These are phyloP conservation scores for Austrolebias charrua DNA, from an alignment of 2,797 vertebrate genomes.

Conservation along the genomic window DNA sequence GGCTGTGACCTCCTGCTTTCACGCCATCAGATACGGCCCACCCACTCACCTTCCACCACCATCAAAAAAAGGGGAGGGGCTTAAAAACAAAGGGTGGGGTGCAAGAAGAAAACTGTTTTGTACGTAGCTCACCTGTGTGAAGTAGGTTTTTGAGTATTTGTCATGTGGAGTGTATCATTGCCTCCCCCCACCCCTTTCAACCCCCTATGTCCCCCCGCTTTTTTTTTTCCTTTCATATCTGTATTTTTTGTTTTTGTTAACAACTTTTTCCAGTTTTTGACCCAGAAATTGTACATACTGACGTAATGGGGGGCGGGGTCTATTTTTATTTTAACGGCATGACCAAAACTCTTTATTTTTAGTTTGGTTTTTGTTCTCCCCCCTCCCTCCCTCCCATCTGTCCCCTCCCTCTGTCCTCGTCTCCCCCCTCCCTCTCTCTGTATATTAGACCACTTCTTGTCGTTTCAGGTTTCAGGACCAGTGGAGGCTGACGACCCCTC, in stretches of 20 bases:
- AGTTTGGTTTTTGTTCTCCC: constrained; percentile 42
- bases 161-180: constrained; percentile 68
- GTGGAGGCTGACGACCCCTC: constrained; percentile 87
- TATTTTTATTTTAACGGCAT: constrained; percentile 42
- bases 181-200: constrained; percentile 27
- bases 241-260: constrained; percentile 3
- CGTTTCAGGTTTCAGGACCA: constrained; percentile 90
- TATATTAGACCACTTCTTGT: constrained; percentile 89
- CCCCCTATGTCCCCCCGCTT: neutral
- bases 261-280: constrained; percentile 31
- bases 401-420: constrained; percentile 52
- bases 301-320: constrained; percentile 1
- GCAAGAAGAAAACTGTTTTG: neutral
- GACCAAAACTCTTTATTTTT: constrained; percentile 50
- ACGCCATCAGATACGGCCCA: constrained; percentile 74
- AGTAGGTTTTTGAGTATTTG: constrained; percentile 54
- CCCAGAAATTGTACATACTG: constrained; percentile 36
- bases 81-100: constrained; percentile 14
- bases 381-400: constrained; percentile 27
- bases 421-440: constrained; percentile 71
- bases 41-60: constrained; percentile 66
- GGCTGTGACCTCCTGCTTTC: constrained; percentile 80
- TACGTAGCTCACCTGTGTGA: constrained; percentile 65
- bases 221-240: constrained; percentile 13
- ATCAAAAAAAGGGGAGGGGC: constrained; percentile 17